Percentiles rank a stretch among this genome's conserved stretches.
phyloP scores from a whole-genome alignment of 2,113 vertebrate species.

The Brevimyrus niger region DNA sequence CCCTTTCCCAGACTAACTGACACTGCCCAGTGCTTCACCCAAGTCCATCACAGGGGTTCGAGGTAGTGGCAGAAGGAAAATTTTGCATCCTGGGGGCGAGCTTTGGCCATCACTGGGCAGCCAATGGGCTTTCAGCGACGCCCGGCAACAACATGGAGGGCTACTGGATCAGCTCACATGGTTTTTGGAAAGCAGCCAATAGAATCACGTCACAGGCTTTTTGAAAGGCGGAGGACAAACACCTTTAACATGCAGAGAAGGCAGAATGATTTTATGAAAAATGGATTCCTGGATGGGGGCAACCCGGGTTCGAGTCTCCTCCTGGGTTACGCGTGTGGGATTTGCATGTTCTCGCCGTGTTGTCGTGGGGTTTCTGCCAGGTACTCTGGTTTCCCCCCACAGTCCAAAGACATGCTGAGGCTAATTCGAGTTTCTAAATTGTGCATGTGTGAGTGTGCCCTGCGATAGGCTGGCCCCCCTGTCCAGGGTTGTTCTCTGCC shows the following conservation, averaged over 20 bases:
- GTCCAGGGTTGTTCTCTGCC: no score
- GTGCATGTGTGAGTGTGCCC: no score
- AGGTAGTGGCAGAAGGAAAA: neutral
- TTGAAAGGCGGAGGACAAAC: neutral
- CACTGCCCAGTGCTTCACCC: neutral
- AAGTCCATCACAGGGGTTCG: neutral
- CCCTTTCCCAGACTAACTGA: neutral
- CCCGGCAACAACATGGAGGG: neutral
- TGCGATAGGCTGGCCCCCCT: no score
- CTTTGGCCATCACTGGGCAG: neutral
- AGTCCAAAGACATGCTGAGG: no score
- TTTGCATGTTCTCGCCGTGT: no score
- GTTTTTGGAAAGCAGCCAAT: neutral
- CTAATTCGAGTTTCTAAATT: no score
- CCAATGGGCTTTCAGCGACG: neutral
- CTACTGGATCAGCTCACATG: neutral
- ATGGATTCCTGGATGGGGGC: neutral
- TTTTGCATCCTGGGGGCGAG: neutral
- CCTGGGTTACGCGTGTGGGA: no score
- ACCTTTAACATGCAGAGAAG: neutral
- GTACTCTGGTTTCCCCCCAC: no score
- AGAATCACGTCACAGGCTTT: neutral
- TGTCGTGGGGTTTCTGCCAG: no score
- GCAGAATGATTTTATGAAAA: neutral
- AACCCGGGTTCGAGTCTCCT: no score